Percentiles rank a stretch among this genome's conserved stretches.
Conservation (phyloP, 2,797 vertebrate species). For the Parauchenoglanis punctatus region DNA sequence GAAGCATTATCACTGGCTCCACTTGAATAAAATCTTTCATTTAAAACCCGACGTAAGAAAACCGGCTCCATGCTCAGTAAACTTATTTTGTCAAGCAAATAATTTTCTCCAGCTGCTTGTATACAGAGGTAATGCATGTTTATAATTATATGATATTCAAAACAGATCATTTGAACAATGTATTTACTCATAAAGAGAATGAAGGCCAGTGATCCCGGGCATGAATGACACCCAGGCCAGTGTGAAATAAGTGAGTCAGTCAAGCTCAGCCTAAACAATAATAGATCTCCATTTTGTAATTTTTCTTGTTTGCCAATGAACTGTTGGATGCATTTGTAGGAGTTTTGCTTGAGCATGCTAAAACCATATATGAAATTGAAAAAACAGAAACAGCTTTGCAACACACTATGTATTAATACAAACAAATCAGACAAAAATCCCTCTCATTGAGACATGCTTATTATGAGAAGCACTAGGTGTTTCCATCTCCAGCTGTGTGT, state of each 20-base stretch:
- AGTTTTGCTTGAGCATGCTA: background rate
- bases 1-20: background rate
- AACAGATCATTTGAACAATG: background rate
- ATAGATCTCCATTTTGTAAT: background rate
- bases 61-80: background rate
- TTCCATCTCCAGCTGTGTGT: background rate
- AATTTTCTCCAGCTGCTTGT: background rate
- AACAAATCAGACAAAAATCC: background rate
- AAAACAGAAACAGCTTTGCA: background rate
- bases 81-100: background rate
- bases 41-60: background rate
- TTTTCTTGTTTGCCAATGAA: background rate
- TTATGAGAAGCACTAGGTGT: background rate
- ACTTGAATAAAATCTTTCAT: background rate
- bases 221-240: background rate
- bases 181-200: background rate
- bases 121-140: background rate
- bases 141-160: background rate
- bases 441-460: background rate
- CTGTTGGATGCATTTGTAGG: background rate
- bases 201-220: background rate
- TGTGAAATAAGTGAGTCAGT: background rate
- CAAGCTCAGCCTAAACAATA: background rate
- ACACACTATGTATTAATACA: background rate
- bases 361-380: background rate